Conservation (phyloP, 2,797 vertebrate genomes). For the Megaceryle alcyon region DNA sequence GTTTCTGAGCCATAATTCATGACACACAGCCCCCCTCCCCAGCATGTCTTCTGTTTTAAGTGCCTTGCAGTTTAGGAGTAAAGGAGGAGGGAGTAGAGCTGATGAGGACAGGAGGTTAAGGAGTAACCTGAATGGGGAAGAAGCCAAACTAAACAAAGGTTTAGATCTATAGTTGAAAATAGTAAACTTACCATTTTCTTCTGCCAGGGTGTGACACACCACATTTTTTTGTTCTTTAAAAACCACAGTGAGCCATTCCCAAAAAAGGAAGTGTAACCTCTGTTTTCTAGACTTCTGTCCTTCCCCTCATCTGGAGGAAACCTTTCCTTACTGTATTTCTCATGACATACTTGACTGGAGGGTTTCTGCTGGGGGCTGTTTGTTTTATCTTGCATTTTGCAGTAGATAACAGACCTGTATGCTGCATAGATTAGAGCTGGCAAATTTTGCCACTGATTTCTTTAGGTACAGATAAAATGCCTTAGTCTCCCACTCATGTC, state of each 20-base stretch:
- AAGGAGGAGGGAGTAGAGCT: background rate
- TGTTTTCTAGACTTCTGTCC: constrained; percentile 23
- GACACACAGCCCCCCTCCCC: too few relatives aligned
- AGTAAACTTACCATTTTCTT: constrained; percentile 29
- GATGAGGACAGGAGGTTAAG: constrained; percentile 26
- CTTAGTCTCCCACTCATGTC: background rate
- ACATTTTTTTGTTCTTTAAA: constrained; percentile 48
- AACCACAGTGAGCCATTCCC: constrained; percentile 35
- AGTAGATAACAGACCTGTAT: constrained; percentile 39
- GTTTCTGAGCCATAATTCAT: background rate
- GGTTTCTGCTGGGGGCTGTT: constrained; percentile 32
- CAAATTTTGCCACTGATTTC: constrained; percentile 36
- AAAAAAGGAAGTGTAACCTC: constrained; percentile 64
- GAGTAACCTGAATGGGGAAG: constrained; percentile 43
- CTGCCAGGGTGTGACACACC: constrained; percentile 51
- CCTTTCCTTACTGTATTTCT: constrained; percentile 24
- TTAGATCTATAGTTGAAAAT: constrained; percentile 52
- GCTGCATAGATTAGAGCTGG: background rate
- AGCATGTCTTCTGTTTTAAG: background rate
- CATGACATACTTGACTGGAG: constrained; percentile 20
- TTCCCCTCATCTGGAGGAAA: constrained; percentile 14
- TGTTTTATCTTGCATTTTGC: constrained; percentile 32
- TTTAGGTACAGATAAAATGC: constrained; percentile 47
- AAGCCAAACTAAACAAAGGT: constrained; percentile 51
- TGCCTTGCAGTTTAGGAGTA: background rate